These are phyloP conservation scores for Exaiptasia diaphana DNA, from an alignment of 64 coral and sea anemone species.

Conservation along the genomic window DNA sequence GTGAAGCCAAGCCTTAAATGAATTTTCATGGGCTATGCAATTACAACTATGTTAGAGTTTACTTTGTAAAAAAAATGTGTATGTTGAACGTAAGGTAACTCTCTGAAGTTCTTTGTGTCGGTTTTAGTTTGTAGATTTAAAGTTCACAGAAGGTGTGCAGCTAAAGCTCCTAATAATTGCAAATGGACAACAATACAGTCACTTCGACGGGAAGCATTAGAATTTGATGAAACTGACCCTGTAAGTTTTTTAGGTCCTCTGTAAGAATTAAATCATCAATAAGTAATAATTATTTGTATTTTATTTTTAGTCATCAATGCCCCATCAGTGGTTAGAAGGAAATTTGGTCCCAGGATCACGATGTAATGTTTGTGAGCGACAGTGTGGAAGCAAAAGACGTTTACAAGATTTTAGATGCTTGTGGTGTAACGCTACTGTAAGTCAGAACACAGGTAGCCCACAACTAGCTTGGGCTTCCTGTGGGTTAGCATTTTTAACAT, in stretches of 20 bases:
- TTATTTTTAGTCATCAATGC: slow-evolving; percentile 61
- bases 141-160: slow-evolving; percentile 90
- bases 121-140: slow-evolving; percentile 91
- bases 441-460: not conserved
- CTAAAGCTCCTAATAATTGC: slow-evolving; percentile 80
- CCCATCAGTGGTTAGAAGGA: slow-evolving; percentile 95
- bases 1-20: too few species aligned
- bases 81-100: too few species aligned
- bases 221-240: slow-evolving; percentile 76
- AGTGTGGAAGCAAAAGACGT: slow-evolving; percentile 80
- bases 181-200: slow-evolving; percentile 96
- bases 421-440: slow-evolving; percentile 94
- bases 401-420: slow-evolving; percentile 88
- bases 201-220: slow-evolving; percentile 37
- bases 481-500: too few species aligned
- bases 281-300: not conserved
- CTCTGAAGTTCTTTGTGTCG: too few species aligned
- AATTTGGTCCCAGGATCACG: slow-evolving; percentile 76
- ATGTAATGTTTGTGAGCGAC: slow-evolving; percentile 85
- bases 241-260: slow-evolving; percentile 52
- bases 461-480: too few species aligned
- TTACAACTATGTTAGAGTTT: too few species aligned
- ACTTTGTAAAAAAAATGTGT: too few species aligned
- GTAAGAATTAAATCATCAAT: not conserved
- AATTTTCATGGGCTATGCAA: too few species aligned